Percentiles rank a stretch among this genome's conserved stretches.
These are phyloP conservation scores for Dasypolia templi DNA, from an alignment of 2,888 invertebrate genomes.

Conservation along the genomic window DNA sequence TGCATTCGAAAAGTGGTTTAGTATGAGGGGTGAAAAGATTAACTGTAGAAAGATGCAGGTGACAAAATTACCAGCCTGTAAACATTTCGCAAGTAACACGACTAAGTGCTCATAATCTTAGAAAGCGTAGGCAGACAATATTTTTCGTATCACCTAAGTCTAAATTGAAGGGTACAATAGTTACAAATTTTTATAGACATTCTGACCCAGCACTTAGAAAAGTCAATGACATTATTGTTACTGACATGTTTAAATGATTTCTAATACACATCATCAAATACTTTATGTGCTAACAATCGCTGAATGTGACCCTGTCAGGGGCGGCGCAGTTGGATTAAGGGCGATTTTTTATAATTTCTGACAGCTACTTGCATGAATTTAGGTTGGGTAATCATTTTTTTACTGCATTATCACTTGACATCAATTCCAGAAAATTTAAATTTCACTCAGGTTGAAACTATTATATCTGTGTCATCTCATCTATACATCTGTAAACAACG, in stretches of 20 bases:
- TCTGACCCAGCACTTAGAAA: neutral
- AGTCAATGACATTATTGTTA: neutral
- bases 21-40: neutral
- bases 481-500: too few relatives aligned
- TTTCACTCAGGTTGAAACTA: too few relatives aligned
- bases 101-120: neutral
- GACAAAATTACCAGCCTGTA: too few relatives aligned
- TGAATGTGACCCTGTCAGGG: constrained; percentile 2
- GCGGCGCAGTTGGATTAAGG: neutral
- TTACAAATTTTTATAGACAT: neutral
- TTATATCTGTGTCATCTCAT: too few relatives aligned
- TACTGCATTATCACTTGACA: too few relatives aligned
- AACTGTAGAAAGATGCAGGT: too few relatives aligned
- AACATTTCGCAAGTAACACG: neutral
- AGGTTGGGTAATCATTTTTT: neutral
- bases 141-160: neutral
- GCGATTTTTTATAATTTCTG: neutral
- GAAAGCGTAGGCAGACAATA: too few relatives aligned
- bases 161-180: neutral
- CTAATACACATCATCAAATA: neutral
- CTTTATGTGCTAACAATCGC: neutral
- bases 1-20: neutral
- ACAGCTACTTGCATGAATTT: neutral
- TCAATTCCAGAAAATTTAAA: too few relatives aligned
- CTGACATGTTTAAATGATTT: constrained; percentile 1